Conservation (phyloP, 2,888 invertebrate species). For the Galeruca laticollis region DNA sequence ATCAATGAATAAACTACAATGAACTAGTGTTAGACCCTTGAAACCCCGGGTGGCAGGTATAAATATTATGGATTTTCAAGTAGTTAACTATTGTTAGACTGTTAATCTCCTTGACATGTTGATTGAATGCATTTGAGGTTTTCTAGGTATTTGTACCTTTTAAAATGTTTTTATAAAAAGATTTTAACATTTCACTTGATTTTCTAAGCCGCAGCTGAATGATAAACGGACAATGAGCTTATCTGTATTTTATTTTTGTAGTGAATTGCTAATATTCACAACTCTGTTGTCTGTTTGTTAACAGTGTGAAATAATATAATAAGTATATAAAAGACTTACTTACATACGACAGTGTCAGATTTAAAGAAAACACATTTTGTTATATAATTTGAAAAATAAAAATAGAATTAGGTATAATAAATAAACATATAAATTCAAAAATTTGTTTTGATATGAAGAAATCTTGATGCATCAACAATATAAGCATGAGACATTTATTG, state of each 20-base stretch:
- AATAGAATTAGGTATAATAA: not conserved
- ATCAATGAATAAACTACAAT: conserved; percentile 42
- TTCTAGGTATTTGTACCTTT: conserved; percentile 49
- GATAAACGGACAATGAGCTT: conserved; percentile 44
- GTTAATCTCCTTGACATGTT: conserved; percentile 48
- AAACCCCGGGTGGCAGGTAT: conserved; percentile 44
- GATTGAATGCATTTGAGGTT: conserved; percentile 48
- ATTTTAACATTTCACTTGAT: conserved; percentile 46
- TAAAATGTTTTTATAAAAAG: conserved; percentile 47
- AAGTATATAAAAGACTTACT: conserved; percentile 1
- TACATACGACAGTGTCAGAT: conserved; percentile 6
- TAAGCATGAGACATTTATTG: too few species aligned
- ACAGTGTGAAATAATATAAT: conserved; percentile 5
- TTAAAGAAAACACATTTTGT: not conserved
- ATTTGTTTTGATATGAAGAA: too few species aligned
- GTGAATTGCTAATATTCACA: conserved; percentile 41
- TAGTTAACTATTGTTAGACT: conserved; percentile 45
- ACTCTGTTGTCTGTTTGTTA: conserved; percentile 11
- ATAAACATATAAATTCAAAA: too few species aligned
- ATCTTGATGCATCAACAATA: too few species aligned
- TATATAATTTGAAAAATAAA: not conserved
- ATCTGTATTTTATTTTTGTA: conserved; percentile 43
- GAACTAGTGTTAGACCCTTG: conserved; percentile 43
- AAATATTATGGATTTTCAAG: conserved; percentile 49
- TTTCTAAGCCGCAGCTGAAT: conserved; percentile 44